A percentile compares a stretch with the other conserved stretches of the same genome.
Evolutionary conservation across 2,797 vertebrate genomes (phyloP).

Genomic region (Pyrocephalus nanus): DNA sequence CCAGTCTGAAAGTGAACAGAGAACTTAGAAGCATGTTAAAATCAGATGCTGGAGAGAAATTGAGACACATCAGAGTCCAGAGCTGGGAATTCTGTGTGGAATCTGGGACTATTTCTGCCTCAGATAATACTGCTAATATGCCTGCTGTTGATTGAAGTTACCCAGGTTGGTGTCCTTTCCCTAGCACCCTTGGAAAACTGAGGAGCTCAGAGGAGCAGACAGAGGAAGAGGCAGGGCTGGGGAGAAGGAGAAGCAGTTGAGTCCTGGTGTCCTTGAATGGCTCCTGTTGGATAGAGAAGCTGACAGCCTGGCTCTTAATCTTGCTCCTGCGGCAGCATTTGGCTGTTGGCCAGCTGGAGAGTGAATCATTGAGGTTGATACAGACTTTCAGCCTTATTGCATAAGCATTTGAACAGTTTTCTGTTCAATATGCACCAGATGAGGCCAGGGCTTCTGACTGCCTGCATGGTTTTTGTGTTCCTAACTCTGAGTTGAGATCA

Average conservation of each 20-base stretch:
- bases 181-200: not conserved
- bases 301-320: conserved; percentile 66
- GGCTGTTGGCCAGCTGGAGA: conserved; percentile 41
- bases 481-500: not conserved
- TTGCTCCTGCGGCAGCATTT: conserved; percentile 54
- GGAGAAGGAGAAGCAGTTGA: not conserved
- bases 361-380: not conserved
- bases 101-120: not conserved
- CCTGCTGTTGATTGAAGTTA: not conserved
- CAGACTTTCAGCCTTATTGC: not conserved
- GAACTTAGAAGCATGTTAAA: not conserved
- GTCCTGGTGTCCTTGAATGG: conserved; percentile 51
- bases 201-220: not conserved
- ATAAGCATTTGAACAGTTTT: conserved; percentile 26
- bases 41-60: not conserved
- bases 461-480: not conserved
- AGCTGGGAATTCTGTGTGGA: not conserved
- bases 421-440: not conserved
- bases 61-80: not conserved
- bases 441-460: not conserved
- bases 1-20: not conserved
- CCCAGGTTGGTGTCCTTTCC: not conserved
- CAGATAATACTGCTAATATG: not conserved
- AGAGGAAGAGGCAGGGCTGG: not conserved
- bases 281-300: conserved; percentile 29